Conservation (phyloP, 2,888 invertebrate genomes). For the Sepiola atlantica region DNA sequence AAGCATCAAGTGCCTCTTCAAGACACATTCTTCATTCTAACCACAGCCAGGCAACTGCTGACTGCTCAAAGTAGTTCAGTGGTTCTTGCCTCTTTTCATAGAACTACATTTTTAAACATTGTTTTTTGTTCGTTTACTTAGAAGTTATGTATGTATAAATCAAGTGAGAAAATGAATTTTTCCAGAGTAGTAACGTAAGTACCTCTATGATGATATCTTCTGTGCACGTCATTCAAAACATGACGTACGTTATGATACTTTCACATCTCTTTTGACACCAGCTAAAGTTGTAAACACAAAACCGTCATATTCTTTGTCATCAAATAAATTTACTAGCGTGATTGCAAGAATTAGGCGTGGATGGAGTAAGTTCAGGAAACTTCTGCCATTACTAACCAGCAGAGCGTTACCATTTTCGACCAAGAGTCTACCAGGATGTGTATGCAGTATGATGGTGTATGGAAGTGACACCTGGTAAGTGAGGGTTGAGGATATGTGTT, state of each 20-base stretch:
- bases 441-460: too few relatives aligned
- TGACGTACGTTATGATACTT: background rate
- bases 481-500: too few relatives aligned
- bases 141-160: background rate
- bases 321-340: background rate
- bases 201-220: background rate
- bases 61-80: background rate
- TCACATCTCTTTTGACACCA: background rate
- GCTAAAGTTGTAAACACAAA: background rate
- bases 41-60: background rate
- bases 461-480: too few relatives aligned
- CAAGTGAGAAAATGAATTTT: background rate
- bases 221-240: background rate
- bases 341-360: too few relatives aligned
- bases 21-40: background rate
- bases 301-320: background rate
- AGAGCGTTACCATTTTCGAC: too few relatives aligned
- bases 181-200: background rate
- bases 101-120: background rate
- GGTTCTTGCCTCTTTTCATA: slow-evolving; percentile 4
- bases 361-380: too few relatives aligned
- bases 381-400: too few relatives aligned
- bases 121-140: background rate
- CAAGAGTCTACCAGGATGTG: too few relatives aligned
- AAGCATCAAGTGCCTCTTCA: background rate